These are phyloP conservation scores for Porites rus DNA, from an alignment of 92 coral and sea anemone genomes.

Conservation along the genomic window DNA sequence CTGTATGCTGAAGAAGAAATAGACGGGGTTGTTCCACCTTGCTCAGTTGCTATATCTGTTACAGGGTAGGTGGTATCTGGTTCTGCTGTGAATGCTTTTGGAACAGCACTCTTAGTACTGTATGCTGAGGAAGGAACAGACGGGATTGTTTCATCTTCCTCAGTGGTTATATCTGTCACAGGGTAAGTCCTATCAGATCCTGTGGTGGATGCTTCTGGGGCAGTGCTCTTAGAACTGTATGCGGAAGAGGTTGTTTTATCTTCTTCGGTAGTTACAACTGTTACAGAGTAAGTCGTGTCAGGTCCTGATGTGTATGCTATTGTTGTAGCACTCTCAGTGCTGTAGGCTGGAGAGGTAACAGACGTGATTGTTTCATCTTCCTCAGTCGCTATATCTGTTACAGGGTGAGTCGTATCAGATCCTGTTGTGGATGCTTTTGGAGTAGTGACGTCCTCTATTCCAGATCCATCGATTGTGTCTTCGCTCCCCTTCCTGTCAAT, in stretches of 20 bases:
- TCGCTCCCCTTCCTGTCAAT: conserved; percentile 1
- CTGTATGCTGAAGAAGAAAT: too few relatives aligned
- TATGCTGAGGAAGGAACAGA: not conserved
- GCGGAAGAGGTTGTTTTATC: not conserved
- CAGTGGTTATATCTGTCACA: not conserved
- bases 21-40: not conserved
- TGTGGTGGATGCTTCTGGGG: not conserved
- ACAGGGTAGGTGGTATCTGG: not conserved
- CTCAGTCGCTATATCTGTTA: not conserved
- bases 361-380: not conserved
- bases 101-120: not conserved
- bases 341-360: not conserved
- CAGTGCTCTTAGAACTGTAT: not conserved
- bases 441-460: conserved; percentile 12
- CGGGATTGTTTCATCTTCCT: not conserved
- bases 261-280: not conserved
- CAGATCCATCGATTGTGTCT: conserved; percentile 5
- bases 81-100: not conserved
- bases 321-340: not conserved
- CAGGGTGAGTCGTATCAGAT: not conserved
- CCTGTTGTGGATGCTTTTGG: not conserved
- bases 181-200: not conserved
- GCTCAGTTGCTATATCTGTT: not conserved
- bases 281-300: not conserved
- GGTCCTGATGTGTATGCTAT: not conserved